Evolutionary conservation across 1,140 invertebrate species (phyloP), one percentile per base, ranked within the genome.

Genomic region (Elymnias hypermnestra): DNA sequence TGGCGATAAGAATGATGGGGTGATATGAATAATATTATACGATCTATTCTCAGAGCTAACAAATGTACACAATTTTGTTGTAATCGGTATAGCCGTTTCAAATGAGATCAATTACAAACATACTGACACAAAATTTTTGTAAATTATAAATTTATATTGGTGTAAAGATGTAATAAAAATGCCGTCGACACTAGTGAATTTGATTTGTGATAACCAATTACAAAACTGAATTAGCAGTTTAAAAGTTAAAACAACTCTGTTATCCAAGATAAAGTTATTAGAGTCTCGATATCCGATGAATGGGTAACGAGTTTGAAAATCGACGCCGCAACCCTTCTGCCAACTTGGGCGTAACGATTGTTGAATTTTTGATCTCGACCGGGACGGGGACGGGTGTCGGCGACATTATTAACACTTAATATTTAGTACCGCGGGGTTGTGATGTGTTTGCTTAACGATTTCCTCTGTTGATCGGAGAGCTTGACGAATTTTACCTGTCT

Each of bases 381-480:
- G 54, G 54, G 50, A 41, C 41, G 56, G 52, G 53, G 42, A 31
- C 54, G 56, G 61, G 70, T 62, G 61, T 63, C 59, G 60, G 54
- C 59, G 67, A 65, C 72, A 73, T 73, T 75, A 78, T 78, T 76
- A 79, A 72, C 72, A 76, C 72, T 79, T 74, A 72, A 79, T 79
- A 76, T 79, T 76, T 74, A 79, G 67, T 66, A 57, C 43, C 57
- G 48, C 52, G 58, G 57, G 60, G 63, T 54, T 44, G 47, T 58
- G 66, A 54, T 57, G 47, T 59, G 56, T 71, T 72, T 63, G 57
- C 58, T 58, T 54, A 63, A 57, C 54, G 52, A 66, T 66, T 66
- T 66, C 54, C 59, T 55, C 55, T 66, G 53, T 53, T 38, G 14
- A 21, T 18, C 10, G 17, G 21, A 15, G n/a, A 33, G 15, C 13